Conservation (phyloP, 2,888 invertebrate genomes). For the Meliscaeva auricollis region DNA sequence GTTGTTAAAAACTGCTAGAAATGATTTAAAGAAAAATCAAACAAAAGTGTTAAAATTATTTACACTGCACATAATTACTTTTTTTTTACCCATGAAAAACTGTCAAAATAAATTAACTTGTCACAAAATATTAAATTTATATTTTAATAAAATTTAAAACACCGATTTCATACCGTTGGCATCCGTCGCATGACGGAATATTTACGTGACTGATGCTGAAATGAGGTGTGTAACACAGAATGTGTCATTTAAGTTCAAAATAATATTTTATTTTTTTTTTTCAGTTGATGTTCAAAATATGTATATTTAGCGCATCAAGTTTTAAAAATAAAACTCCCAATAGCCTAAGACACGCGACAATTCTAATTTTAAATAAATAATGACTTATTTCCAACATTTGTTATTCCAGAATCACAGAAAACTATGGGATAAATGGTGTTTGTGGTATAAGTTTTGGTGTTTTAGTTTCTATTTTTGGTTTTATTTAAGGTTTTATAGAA, state of each 20-base stretch:
- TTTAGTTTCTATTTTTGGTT: conserved; percentile 2
- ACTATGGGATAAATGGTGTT: neutral
- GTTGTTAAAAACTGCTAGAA: too few species aligned
- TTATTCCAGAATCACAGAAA: neutral
- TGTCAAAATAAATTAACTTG: neutral
- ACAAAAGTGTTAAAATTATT: neutral
- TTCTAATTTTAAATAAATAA: neutral
- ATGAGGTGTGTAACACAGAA: conserved; percentile 26
- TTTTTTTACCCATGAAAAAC: neutral
- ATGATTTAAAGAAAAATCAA: too few species aligned
- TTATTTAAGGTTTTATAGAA: too few species aligned
- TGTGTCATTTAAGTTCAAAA: conserved; percentile 53
- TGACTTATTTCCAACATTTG: neutral
- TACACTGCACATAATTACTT: neutral
- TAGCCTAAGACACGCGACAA: conserved; percentile 20
- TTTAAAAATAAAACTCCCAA: conserved; percentile 15
- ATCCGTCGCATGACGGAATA: conserved; percentile 23
- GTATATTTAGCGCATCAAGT: conserved; percentile 9
- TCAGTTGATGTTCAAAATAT: conserved; percentile 7
- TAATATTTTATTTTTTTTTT: neutral
- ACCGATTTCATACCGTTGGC: neutral
- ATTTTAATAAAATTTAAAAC: neutral
- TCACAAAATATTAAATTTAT: neutral
- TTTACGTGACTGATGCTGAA: conserved; percentile 47
- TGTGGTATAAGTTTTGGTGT: neutral